These are phyloP conservation scores for Cranoglanis bouderius DNA, from an alignment of 2,113 vertebrate genomes.

Conservation along the genomic window DNA sequence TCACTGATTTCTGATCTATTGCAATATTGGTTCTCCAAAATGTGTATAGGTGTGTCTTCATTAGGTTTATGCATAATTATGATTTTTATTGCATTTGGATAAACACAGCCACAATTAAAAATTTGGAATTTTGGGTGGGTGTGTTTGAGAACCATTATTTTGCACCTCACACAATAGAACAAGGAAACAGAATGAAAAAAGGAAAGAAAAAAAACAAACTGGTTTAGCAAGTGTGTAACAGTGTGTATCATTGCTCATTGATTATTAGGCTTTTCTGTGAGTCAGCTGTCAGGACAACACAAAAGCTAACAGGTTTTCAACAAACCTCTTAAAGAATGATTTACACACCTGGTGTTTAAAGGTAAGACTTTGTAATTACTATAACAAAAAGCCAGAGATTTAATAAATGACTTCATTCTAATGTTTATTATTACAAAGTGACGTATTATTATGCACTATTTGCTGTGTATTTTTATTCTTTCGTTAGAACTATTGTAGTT, in stretches of 20 bases:
- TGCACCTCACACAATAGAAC: constrained; percentile 19
- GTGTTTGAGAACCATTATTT: not conserved
- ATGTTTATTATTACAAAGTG: not conserved
- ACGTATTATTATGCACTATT: not conserved
- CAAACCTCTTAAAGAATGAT: not conserved
- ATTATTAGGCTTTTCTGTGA: not conserved
- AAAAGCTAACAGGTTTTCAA: not conserved
- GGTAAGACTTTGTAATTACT: constrained; percentile 8
- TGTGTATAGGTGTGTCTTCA: not conserved
- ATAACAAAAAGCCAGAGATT: not conserved
- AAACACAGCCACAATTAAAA: not conserved
- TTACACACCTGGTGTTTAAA: not conserved
- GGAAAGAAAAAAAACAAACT: constrained; percentile 55
- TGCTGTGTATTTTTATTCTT: not conserved
- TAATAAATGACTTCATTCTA: not conserved
- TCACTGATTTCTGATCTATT: not conserved
- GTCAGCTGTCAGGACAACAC: not conserved
- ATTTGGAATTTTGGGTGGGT: not conserved
- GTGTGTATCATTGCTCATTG: constrained; percentile 33
- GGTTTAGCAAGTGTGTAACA: constrained; percentile 49
- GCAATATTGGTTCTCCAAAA: not conserved
- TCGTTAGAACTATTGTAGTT: not conserved
- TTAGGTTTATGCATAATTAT: not conserved
- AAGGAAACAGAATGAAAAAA: constrained; percentile 35
- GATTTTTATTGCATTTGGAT: not conserved